A percentile compares a stretch with the other conserved stretches of the same genome.
These are phyloP conservation scores for Chondrosia reniformis DNA, from an alignment of 37 sponge, comb jelly and placozoan genomes.

Conservation along the genomic window DNA sequence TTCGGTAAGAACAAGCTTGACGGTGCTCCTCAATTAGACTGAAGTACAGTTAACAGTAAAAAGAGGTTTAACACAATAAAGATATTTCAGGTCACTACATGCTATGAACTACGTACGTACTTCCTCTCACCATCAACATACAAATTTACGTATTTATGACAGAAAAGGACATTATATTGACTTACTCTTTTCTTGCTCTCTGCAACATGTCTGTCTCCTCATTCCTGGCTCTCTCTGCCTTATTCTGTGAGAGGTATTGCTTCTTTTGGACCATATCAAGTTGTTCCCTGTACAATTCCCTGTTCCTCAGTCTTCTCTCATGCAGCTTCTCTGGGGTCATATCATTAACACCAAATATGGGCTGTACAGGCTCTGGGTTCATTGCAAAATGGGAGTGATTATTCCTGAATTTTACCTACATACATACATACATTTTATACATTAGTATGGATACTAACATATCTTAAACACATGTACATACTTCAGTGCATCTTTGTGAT, in stretches of 20 bases:
- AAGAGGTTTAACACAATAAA: background rate
- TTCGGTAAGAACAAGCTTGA: background rate
- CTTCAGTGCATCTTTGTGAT: no score
- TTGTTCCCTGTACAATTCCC: slow-evolving; percentile 53
- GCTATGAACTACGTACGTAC: background rate
- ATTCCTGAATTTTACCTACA: slow-evolving; percentile 34
- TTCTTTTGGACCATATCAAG: slow-evolving; percentile 49
- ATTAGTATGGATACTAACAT: background rate
- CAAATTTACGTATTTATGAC: background rate
- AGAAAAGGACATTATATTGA: background rate
- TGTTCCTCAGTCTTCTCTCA: slow-evolving; percentile 36
- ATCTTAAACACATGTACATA: background rate
- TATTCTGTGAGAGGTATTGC: slow-evolving; percentile 21
- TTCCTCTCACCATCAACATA: background rate
- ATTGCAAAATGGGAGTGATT: no score
- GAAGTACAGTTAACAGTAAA: no score
- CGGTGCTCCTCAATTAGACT: slow-evolving; percentile 57
- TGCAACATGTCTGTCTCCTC: slow-evolving; percentile 62
- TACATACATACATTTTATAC: background rate
- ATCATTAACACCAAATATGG: slow-evolving; percentile 72
- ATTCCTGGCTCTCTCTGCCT: slow-evolving; percentile 13
- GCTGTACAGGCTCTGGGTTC: slow-evolving; percentile 48
- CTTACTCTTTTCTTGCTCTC: slow-evolving; percentile 58
- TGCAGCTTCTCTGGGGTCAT: slow-evolving; percentile 13
- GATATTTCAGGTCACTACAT: no score